Conservation (phyloP, 2,113 vertebrate genomes). For the Psittacara wagleri region DNA sequence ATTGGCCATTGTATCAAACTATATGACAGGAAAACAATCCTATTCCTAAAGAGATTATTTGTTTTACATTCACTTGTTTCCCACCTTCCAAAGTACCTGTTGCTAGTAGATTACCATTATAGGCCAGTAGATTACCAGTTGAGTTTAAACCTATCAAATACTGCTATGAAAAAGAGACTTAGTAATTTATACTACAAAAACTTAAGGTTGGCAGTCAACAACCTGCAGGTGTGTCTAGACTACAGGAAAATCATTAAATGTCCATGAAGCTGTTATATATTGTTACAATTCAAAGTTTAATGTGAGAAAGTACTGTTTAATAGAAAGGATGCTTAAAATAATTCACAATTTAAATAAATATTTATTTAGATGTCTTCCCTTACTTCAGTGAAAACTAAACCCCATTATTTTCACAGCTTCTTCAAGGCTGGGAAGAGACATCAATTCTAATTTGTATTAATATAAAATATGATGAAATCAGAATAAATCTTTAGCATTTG, state of each 20-base stretch:
- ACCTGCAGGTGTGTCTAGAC: constrained; percentile 42
- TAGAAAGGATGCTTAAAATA: constrained; percentile 55
- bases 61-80: not conserved
- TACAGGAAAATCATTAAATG: constrained; percentile 33
- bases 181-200: constrained; percentile 54
- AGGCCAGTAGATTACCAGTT: not conserved
- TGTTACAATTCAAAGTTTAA: constrained; percentile 56
- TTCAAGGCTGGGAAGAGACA: not conserved
- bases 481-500: constrained; percentile 46
- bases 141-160: constrained; percentile 49
- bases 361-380: constrained; percentile 12
- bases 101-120: constrained; percentile 17
- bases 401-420: constrained; percentile 28
- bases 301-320: constrained; percentile 52
- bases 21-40: not conserved
- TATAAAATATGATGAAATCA: constrained; percentile 9
- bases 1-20: not conserved
- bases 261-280: constrained; percentile 30
- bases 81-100: not conserved
- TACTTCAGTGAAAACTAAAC: constrained; percentile 5
- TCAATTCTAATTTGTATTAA: not conserved
- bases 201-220: constrained; percentile 48
- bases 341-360: constrained; percentile 51
- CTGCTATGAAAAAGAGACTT: constrained; percentile 46
- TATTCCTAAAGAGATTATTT: not conserved